These are phyloP conservation scores for Drosophila anceps DNA, from an alignment of 2,888 invertebrate species.

Conservation along the genomic window DNA sequence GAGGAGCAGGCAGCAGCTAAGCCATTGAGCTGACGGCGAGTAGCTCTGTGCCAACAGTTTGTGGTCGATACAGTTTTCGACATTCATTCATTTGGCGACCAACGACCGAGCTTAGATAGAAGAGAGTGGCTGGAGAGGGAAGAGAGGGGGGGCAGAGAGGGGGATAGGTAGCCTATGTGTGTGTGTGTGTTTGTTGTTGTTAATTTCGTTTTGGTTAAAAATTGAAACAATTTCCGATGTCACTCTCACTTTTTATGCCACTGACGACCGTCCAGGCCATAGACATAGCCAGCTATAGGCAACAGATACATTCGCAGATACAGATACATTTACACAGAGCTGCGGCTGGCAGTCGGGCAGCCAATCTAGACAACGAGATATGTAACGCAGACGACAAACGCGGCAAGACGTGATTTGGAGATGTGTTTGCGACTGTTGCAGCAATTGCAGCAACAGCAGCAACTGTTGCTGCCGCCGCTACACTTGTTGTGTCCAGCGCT, in stretches of 20 bases:
- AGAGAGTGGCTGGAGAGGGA: background rate
- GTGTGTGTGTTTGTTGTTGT: slow-evolving; percentile 14
- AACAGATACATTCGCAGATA: slow-evolving; percentile 22
- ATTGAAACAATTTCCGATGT: slow-evolving; percentile 85
- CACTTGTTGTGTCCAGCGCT: slow-evolving; percentile 77
- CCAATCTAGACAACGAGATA: slow-evolving; percentile 78
- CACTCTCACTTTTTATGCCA: slow-evolving; percentile 84
- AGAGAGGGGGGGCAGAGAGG: background rate
- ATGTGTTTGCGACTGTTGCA: slow-evolving; percentile 67
- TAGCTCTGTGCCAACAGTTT: slow-evolving; percentile 63
- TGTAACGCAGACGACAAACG: slow-evolving; percentile 72
- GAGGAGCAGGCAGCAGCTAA: slow-evolving; percentile 29
- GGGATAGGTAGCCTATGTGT: background rate
- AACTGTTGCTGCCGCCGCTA: slow-evolving; percentile 48
- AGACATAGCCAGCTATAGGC: slow-evolving; percentile 19
- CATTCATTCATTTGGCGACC: slow-evolving; percentile 83
- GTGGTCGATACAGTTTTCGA: slow-evolving; percentile 84
- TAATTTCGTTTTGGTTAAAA: slow-evolving; percentile 78
- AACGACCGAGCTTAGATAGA: slow-evolving; percentile 52
- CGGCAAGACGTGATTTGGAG: slow-evolving; percentile 75
- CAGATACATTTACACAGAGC: slow-evolving; percentile 8
- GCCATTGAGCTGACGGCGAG: slow-evolving; percentile 18
- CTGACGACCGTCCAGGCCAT: slow-evolving; percentile 60
- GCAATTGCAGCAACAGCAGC: slow-evolving; percentile 7
- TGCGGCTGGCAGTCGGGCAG: slow-evolving; percentile 47